A percentile compares a stretch with the other conserved stretches of the same genome.
These are phyloP conservation scores for Sclerurus mexicanus DNA, from an alignment of 2,113 vertebrate species.

Conservation along the genomic window DNA sequence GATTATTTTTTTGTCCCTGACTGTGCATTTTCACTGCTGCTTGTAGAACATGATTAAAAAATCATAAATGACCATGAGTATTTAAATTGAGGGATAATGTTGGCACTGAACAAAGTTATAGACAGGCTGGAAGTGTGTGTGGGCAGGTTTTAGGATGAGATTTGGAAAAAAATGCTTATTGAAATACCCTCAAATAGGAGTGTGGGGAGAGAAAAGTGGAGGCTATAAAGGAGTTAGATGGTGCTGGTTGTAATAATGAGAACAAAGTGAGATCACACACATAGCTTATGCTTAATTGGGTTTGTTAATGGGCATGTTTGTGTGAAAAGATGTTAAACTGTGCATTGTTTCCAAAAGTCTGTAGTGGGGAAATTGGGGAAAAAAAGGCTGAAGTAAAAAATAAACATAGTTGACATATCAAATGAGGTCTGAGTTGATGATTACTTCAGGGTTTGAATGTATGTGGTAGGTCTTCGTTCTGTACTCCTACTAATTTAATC, in stretches of 20 bases:
- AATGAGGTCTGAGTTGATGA: neutral
- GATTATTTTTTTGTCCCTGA: neutral
- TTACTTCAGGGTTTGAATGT: neutral
- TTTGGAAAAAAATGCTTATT: neutral
- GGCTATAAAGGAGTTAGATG: neutral
- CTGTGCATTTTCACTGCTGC: neutral
- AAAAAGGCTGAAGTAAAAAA: neutral
- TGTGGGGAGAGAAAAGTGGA: neutral
- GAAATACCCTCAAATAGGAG: neutral
- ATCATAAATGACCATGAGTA: accelerated
- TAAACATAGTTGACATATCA: accelerated
- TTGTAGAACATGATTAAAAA: neutral
- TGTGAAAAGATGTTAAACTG: neutral
- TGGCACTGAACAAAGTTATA: neutral
- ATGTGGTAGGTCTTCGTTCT: neutral
- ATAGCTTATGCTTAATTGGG: neutral
- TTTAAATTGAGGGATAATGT: neutral
- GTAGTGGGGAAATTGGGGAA: neutral
- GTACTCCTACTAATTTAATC: neutral
- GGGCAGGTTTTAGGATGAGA: neutral
- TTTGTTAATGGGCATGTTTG: neutral
- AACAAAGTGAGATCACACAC: neutral
- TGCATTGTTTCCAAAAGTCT: neutral
- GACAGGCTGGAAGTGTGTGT: neutral
- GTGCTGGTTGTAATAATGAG: neutral